Evolutionary conservation across 2,888 invertebrate species (phyloP), one percentile per base, ranked within the genome.

Genomic region (Mesorhabditis sp.): DNA sequence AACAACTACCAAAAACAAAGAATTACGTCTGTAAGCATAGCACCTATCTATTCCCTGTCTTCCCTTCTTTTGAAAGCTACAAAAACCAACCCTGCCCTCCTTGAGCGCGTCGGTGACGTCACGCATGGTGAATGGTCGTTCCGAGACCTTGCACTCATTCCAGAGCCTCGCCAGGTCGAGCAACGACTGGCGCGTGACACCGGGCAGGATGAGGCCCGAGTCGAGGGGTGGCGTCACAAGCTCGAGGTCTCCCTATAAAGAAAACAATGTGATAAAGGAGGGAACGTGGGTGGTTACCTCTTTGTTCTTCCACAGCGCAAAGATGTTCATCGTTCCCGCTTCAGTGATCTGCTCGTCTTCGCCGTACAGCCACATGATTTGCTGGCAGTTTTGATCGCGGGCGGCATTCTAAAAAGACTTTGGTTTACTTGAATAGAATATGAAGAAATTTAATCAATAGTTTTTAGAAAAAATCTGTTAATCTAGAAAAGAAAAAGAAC

Each of bases 261-360:
- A n/a, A 50, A 50, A 50, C 7, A 13, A 2, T 13, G 58, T 50
- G n/a, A 50, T 28, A 2, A 28, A 28, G 28, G 28, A 28, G 28
- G 28, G 28, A 1, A 28, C 28, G 28, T 28, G 28, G 28, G 28
- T 93, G 94, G 93, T 90, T 95, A 95, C 85, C 58, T 92, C 89
- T 69, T 93, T 92, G 86, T 95, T 93, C 76, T 92, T 89, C 87
- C 91, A 91, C 81, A 92, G 91, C 86, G 94, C 90, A 86, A 97
- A 96, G 67, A 98, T 90, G 86, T 98, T 98, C 98, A 98, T 98
- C 10, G 96, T 93, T 66, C 98, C 98, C 58, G 93, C 95, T 90
- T 98, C 98, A 0, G 97, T 97, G 85, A 95, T 91, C 83, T 96
- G 91, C 85, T 94, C 91, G 83, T 97, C 91, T 0, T 92, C 91